Evolutionary conservation across 2,113 vertebrate genomes (phyloP), one percentile per base, ranked within the genome.

Genomic region (Lamprotornis superbus): DNA sequence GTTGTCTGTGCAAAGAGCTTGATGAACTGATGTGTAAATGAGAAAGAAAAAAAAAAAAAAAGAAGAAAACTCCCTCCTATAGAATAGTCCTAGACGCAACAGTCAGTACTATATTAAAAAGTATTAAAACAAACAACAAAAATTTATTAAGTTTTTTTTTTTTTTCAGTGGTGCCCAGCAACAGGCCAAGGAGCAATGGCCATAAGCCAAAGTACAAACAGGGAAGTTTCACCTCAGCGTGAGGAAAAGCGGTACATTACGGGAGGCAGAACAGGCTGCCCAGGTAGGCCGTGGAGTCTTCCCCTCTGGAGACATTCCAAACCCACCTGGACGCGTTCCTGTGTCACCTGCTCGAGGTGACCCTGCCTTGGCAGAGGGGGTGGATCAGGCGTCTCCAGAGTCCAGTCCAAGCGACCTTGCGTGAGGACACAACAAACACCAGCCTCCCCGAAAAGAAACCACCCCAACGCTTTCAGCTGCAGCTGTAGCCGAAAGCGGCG

Each of bases 261-360:
- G 24, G 12, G 6, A 1, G 24, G 46, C 53, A 39, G 23, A 21
- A 46, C 33, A 59, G 42, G 52, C 46, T 59, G 37, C 19, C 27
- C 52, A 28, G 37, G 37, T 18, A 9, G 37, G 22, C 0, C 2
- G 0, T 7, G 59, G 59, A 64, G 27, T 33, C 15, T 73, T 27
- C 18, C 9, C 4, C 27, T 77, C 33, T 15, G 37, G 33, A 44
- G 73, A 12, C 73, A 37, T 69, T 68, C 55, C 27, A 27, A 60
- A 15, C 22, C 17, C 53, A 3, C 14, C 18, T 4, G 33, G 33
- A 46, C 6, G 7, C 9, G 25, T 33, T 27, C 27, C 63, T 10
- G 46, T 10, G 63, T 19, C 73, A 86, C 63, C 63, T 37, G 33
- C 27, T 28, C 3, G 14, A 46, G 55, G 64, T 33, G 46, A 37